Percentiles rank a stretch among this genome's conserved stretches.
Conservation (phyloP, 2,797 vertebrate genomes). For the Mormyrops attenuatus region DNA sequence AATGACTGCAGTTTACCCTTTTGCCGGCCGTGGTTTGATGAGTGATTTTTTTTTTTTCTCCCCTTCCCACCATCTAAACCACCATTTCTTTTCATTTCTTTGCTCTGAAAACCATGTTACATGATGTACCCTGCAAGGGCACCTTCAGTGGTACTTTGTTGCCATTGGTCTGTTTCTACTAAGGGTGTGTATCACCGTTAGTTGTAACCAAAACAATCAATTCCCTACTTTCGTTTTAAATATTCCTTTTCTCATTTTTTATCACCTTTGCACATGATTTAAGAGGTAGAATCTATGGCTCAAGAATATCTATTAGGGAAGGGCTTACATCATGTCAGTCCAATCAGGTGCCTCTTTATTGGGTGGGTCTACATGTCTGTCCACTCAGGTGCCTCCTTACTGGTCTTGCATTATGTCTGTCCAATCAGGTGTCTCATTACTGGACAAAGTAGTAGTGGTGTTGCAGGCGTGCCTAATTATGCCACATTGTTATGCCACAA, state of each 20-base stretch:
- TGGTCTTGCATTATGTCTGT: not conserved
- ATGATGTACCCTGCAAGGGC: not conserved
- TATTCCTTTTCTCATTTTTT: not conserved
- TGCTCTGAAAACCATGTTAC: not conserved
- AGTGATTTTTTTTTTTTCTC: not conserved
- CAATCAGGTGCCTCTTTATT: not conserved
- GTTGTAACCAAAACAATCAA: not conserved
- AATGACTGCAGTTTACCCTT: not conserved
- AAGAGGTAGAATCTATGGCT: not conserved
- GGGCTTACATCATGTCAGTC: not conserved
- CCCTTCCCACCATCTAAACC: not conserved
- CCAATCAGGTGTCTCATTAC: not conserved
- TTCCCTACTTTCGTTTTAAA: not conserved
- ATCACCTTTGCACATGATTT: not conserved
- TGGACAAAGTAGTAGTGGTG: not conserved
- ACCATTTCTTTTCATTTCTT: not conserved
- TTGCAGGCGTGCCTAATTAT: not conserved
- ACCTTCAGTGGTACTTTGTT: not conserved
- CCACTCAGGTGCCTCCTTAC: not conserved
- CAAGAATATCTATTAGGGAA: not conserved
- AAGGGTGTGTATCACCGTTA: not conserved
- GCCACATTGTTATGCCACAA: not conserved
- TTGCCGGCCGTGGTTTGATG: not conserved
- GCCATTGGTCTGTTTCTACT: not conserved
- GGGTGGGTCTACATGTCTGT: not conserved